Percentiles rank a stretch among this genome's conserved stretches.
Conservation (phyloP, 2,888 invertebrate species). For the Tiliacea citrago region DNA sequence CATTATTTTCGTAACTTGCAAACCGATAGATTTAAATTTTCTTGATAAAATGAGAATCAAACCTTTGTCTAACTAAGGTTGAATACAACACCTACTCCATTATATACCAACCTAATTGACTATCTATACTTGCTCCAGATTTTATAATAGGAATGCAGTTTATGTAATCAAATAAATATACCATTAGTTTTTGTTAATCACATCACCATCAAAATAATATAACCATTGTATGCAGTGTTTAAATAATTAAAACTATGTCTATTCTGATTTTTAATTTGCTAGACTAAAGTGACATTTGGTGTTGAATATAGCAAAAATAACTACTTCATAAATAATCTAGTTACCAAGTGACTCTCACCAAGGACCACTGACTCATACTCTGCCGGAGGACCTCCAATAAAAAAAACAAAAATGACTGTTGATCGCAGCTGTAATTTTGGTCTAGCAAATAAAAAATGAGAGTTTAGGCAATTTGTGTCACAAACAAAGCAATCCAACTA, state of each 20-base stretch:
- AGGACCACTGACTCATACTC: too few species aligned
- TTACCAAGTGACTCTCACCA: too few species aligned
- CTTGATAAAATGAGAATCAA: background rate
- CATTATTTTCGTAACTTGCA: background rate
- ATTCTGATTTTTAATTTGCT: too few species aligned
- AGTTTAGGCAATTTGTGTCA: background rate
- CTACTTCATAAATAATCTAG: too few species aligned
- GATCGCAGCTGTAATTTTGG: too few species aligned
- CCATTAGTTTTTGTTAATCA: background rate
- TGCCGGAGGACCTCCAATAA: too few species aligned
- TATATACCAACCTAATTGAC: background rate
- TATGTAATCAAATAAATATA: background rate
- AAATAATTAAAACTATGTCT: too few species aligned
- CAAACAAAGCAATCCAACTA: background rate
- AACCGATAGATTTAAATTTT: background rate
- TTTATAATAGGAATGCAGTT: too few species aligned
- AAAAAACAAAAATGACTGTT: too few species aligned
- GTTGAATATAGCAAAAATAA: too few species aligned
- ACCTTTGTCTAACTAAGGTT: constrained; percentile 16
- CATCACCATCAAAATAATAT: background rate
- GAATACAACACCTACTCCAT: background rate
- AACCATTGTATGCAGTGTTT: background rate
- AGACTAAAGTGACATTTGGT: too few species aligned
- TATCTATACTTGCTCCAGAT: background rate
- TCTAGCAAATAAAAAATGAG: too few species aligned